Base-by-base conservation (phyloP, 2,888 invertebrate genomes). In the Vandiemenella viatica region DNA sequence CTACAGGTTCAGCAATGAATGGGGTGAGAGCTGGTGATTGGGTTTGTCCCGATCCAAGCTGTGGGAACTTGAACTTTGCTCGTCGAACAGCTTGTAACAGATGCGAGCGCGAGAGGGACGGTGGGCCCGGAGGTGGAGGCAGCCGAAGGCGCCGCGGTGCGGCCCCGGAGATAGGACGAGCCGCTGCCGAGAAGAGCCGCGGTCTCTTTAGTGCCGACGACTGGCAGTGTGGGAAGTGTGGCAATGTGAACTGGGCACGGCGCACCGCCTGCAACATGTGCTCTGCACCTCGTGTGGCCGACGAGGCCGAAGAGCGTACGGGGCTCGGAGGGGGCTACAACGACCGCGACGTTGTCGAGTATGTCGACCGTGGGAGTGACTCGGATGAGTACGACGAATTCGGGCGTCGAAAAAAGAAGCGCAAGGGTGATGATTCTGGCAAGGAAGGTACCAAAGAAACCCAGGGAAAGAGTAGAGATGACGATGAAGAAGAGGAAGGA, bases 151-250 rank as follows among this genome's bases (percentile, higher is more conserved):
- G 32, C 13, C 16, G 19, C n/a, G 19, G 19, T n/a, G 19, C 16
- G 6, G 90, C 95, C 1, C 88, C 89, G 51, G 97, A 97, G 71
- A 96, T 98, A 58, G 98, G 98, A 4, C 97, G 97, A 71, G 88
- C 85, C 18, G 91, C 95, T 26, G 98, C 98, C 0, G 98, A 98
- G 66, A 97, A 97, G 69, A 93, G 93, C 61, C 80, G 91, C 58
- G 95, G 95, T n/a, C 72, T 95, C 52, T 83, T 84, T 66, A 91
- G 92, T 68, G 97, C 98, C 32, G 97, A 98, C 66, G 98, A 98
- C 68, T 98, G 98, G 98, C 92, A 95, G 64, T 98, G 98, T 67
- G 91, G 89, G 68, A 96, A 96, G 73, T 98, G 98, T 71, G 96
- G 96, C n/a, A 98, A 98, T 68, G 97, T 98, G 10, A 98, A 98